These are phyloP conservation scores for Chlorodrepanis virens DNA, from an alignment of 2,113 vertebrate genomes.

Conservation along the genomic window DNA sequence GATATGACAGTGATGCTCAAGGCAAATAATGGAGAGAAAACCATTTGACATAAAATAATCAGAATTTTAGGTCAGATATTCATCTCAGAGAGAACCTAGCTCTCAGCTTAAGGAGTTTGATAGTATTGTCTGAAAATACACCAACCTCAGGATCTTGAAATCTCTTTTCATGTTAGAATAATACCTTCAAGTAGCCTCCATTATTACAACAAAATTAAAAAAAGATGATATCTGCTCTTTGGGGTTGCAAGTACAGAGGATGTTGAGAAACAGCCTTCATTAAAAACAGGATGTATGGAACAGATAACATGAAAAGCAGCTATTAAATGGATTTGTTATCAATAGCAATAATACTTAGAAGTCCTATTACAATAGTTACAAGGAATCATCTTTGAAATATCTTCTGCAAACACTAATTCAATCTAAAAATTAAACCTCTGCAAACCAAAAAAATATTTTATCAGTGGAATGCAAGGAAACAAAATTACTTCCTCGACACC, in stretches of 20 bases:
- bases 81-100: fast-evolving
- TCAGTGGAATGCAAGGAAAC: not conserved
- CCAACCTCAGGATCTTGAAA: not conserved
- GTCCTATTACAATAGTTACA: not conserved
- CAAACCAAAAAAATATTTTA: not conserved
- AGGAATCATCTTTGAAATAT: not conserved
- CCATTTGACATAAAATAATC: not conserved
- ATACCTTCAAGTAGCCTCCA: not conserved
- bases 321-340: not conserved
- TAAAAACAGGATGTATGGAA: not conserved
- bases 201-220: not conserved
- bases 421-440: not conserved
- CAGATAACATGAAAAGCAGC: not conserved
- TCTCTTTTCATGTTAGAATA: not conserved
- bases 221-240: not conserved
- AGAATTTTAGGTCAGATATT: not conserved
- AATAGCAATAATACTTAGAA: not conserved
- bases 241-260: not conserved
- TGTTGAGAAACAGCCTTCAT: not conserved
- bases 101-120: not conserved
- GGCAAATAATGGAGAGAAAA: not conserved
- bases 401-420: not conserved
- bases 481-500: fast-evolving
- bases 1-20: not conserved
- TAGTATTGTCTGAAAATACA: not conserved